Evolutionary conservation across 2,113 vertebrate species (phyloP).

Genomic region (Apteryx mantelli): DNA sequence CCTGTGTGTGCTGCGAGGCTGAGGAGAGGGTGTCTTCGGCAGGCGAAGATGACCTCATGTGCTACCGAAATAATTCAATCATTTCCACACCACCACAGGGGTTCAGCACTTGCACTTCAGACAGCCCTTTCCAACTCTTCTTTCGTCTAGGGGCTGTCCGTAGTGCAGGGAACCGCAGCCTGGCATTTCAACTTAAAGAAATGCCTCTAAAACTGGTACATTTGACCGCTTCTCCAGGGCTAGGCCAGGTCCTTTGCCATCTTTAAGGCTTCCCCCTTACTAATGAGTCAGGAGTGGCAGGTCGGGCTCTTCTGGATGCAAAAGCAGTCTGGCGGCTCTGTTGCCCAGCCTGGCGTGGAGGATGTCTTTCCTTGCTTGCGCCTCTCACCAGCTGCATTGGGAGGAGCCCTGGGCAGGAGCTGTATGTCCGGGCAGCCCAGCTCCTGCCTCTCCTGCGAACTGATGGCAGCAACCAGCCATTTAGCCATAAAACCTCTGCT

Average conservation of each 20-base stretch:
- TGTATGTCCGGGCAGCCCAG: not conserved
- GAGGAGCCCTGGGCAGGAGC: not conserved
- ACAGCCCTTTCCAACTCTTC: not conserved
- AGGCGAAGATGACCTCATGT: not conserved
- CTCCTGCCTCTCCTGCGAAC: not conserved
- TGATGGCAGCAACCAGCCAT: not conserved
- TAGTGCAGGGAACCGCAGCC: not conserved
- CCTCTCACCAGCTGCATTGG: too few relatives aligned
- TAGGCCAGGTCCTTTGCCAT: not conserved
- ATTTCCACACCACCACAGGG: not conserved
- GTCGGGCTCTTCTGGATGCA: not conserved
- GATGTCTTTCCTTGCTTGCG: not conserved
- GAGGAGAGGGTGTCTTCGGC: not conserved
- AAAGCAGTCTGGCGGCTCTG: not conserved
- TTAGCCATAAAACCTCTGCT: constrained; percentile 14
- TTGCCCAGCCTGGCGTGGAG: not conserved
- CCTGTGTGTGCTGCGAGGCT: not conserved
- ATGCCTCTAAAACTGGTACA: too few relatives aligned
- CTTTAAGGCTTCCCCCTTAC: not conserved
- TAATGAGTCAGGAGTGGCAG: not conserved
- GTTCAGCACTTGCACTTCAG: not conserved
- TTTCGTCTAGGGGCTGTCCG: not conserved
- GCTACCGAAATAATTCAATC: not conserved
- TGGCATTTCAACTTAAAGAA: not conserved
- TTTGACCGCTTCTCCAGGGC: not conserved